These are phyloP conservation scores for Riparia riparia DNA, from an alignment of 2,113 vertebrate species.

Conservation along the genomic window DNA sequence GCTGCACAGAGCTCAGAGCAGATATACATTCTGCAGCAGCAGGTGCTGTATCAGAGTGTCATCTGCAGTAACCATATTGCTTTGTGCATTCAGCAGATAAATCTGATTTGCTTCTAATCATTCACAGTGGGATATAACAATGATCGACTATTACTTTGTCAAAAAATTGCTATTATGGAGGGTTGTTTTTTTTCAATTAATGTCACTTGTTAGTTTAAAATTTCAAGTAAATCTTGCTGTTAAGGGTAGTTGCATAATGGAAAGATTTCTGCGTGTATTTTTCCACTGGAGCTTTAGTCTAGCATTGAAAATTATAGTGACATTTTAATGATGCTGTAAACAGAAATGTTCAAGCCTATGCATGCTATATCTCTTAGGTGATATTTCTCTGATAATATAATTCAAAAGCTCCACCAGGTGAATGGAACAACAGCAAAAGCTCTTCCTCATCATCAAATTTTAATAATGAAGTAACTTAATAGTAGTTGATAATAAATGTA, in stretches of 20 bases:
- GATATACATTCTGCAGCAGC: constrained; percentile 18
- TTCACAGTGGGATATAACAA: constrained; percentile 27
- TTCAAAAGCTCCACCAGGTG: not conserved
- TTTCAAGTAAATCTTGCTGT: constrained; percentile 12
- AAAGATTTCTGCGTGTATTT: not conserved
- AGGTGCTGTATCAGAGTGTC: constrained; percentile 32
- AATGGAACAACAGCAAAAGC: not conserved
- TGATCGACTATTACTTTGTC: constrained; percentile 5
- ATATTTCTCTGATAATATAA: constrained; percentile 16
- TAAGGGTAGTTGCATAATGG: constrained; percentile 7
- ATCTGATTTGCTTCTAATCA: constrained; percentile 50
- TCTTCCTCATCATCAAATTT: not conserved
- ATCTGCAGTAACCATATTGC: constrained; percentile 60
- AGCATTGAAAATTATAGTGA: constrained; percentile 26
- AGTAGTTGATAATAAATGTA: not conserved
- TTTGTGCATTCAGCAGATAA: constrained; percentile 35
- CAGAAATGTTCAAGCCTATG: not conserved
- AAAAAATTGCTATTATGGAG: constrained; percentile 2
- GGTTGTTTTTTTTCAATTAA: not conserved
- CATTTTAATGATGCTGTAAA: constrained; percentile 55
- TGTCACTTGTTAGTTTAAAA: not conserved
- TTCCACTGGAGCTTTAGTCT: not conserved
- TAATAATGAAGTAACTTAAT: not conserved
- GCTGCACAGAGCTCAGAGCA: constrained; percentile 2
- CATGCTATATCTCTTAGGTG: not conserved